Evolutionary conservation across 1,140 invertebrate species (phyloP), one percentile per base, ranked within the genome.

Genomic region (Phymorhynchus buccinoides): DNA sequence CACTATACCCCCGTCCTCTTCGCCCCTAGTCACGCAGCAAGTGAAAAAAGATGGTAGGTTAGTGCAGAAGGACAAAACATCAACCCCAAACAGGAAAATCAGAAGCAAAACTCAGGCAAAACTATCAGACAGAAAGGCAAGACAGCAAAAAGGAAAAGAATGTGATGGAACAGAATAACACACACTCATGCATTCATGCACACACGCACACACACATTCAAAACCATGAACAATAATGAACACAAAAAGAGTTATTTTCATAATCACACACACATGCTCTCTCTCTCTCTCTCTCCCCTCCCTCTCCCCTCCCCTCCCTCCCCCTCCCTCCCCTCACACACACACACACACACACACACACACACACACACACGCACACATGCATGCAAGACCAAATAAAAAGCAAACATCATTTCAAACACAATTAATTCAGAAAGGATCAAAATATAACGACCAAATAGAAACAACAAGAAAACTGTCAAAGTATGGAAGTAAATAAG

Each of bases 131-230:
- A 27, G 7, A 62, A 62, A n/a, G n/a, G n/a, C n/a, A n/a, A n/a
- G n/a, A n/a, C n/a, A n/a, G n/a, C n/a, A n/a, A n/a, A n/a, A n/a
- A n/a, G n/a, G n/a, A n/a, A n/a, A n/a, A n/a, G n/a, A n/a, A n/a
- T n/a, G n/a, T n/a, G n/a, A n/a, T n/a, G 7, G 18, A 1, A 35
- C 68, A 71, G 3, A 71, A 1, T 35, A 9, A 71, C 71, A 75
- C 37, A 75, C 71, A 75, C 37, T 12, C 68, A 73, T 30, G 30
- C 68, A 73, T 35, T 12, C 68, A 73, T 14, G 27, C 37, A 30
- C 71, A 75, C 37, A 41, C 16, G 27, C 73, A 41, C 73, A 27
- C 73, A 75, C 73, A 41, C 73, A 75, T 39, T 27, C 71, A 75
- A 35, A 32, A 35, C 66, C 6, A n/a, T 66, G n/a, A 52, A 52